Evolutionary conservation across 2,888 invertebrate species (phyloP).

Genomic region (Nomada fucata): DNA sequence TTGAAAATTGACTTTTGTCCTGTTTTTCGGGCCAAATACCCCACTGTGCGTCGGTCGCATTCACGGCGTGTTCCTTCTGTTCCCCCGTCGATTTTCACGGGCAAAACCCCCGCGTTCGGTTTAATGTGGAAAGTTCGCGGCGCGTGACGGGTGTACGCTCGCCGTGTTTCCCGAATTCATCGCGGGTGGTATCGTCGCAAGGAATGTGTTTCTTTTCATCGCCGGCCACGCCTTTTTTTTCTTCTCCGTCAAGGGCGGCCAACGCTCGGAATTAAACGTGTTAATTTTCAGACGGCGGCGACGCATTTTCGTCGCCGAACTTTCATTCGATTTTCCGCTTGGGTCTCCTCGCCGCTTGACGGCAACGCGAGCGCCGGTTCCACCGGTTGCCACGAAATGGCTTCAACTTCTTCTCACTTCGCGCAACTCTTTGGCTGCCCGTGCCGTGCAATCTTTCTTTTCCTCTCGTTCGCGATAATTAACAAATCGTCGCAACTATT

Average conservation of each 20-base stretch:
- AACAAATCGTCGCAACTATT: slow-evolving; percentile 2
- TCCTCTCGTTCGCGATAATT: background rate
- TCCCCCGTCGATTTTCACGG: slow-evolving; percentile 6
- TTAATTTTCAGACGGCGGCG: slow-evolving; percentile 28
- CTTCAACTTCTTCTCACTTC: background rate
- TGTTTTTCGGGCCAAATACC: too few relatives aligned
- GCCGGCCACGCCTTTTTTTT: background rate
- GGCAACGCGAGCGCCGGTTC: slow-evolving; percentile 8
- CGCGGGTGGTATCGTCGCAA: slow-evolving; percentile 1
- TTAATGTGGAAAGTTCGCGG: slow-evolving; percentile 16
- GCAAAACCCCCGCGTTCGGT: background rate
- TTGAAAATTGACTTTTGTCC: too few relatives aligned
- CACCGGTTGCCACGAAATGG: slow-evolving; percentile 23
- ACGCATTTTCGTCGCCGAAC: background rate
- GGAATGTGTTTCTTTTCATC: slow-evolving; percentile 3
- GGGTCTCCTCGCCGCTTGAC: slow-evolving; percentile 18
- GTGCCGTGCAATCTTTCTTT: background rate
- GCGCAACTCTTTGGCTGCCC: background rate
- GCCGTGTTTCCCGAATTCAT: background rate
- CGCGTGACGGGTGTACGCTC: slow-evolving; percentile 19
- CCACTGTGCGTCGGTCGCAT: background rate
- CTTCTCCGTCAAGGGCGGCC: background rate
- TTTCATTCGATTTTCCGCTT: slow-evolving; percentile 25
- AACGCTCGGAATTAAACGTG: slow-evolving; percentile 9
- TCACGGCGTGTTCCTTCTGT: background rate